Evolutionary conservation across 2,113 vertebrate genomes (phyloP).

Genomic region (Corythaeola cristata): DNA sequence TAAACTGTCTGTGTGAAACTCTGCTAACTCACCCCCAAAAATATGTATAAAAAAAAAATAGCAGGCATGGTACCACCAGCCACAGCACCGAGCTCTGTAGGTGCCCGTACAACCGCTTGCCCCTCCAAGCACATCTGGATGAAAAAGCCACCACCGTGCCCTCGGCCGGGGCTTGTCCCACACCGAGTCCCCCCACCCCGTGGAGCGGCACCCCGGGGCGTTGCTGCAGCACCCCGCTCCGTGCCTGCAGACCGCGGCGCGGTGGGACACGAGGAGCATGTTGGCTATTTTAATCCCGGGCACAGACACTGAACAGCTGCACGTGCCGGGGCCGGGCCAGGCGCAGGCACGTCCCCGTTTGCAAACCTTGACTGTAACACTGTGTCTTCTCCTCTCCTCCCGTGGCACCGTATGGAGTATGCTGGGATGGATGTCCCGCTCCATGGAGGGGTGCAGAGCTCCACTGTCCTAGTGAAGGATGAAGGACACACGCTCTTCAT

Average conservation of each 20-base stretch:
- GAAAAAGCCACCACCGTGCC: rapidly evolving
- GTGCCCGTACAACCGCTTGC: background rate
- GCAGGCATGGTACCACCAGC: rapidly evolving
- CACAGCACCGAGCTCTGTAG: background rate
- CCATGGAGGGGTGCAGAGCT: background rate
- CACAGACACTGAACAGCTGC: background rate
- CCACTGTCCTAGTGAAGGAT: rapidly evolving
- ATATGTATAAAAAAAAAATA: background rate
- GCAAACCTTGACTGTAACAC: background rate
- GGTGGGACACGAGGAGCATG: background rate
- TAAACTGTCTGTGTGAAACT: background rate
- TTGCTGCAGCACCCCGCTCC: background rate
- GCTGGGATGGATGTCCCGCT: background rate
- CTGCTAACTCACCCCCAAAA: background rate
- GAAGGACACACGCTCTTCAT: background rate
- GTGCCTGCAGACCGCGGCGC: rapidly evolving
- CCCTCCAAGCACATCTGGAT: background rate
- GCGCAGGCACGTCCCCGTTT: background rate
- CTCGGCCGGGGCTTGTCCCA: background rate
- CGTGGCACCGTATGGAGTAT: rapidly evolving
- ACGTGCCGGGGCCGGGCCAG: background rate
- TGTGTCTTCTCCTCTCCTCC: background rate
- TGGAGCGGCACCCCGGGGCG: background rate
- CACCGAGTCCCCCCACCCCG: rapidly evolving
- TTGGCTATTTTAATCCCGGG: slow-evolving; percentile 5